phyloP scores from a whole-genome alignment of 2,888 invertebrate species.

The Epirrhoe tristata region DNA sequence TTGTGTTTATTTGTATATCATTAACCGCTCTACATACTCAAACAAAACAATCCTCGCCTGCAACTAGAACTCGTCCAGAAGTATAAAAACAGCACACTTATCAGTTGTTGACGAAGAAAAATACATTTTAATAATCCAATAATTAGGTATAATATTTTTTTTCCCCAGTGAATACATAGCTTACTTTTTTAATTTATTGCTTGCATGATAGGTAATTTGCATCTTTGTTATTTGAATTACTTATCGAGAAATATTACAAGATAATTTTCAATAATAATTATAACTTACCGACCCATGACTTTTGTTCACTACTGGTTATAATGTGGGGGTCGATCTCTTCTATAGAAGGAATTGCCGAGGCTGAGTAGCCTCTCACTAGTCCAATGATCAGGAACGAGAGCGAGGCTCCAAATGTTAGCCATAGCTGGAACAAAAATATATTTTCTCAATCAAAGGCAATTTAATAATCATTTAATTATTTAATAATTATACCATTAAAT shows the following conservation, averaged over 20 bases:
- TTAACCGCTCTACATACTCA: neutral
- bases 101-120: neutral
- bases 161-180: too few relatives aligned
- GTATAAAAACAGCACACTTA: neutral
- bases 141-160: too few relatives aligned
- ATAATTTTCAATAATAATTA: neutral
- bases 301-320: slow-evolving; percentile 75
- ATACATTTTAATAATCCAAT: neutral
- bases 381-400: slow-evolving; percentile 86
- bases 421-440: slow-evolving; percentile 68
- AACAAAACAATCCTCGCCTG: too few relatives aligned
- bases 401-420: slow-evolving; percentile 85
- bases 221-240: too few relatives aligned
- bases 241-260: too few relatives aligned
- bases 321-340: slow-evolving; percentile 69
- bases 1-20: neutral
- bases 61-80: neutral
- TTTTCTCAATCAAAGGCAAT: neutral
- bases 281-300: slow-evolving; percentile 84
- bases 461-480: too few relatives aligned
- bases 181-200: too few relatives aligned
- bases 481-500: too few relatives aligned
- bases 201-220: neutral
- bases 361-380: slow-evolving; percentile 85
- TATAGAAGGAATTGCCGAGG: slow-evolving; percentile 85